phyloP scores from a whole-genome alignment of 2,113 vertebrate genomes.

The Lophochroa leadbeateri region DNA sequence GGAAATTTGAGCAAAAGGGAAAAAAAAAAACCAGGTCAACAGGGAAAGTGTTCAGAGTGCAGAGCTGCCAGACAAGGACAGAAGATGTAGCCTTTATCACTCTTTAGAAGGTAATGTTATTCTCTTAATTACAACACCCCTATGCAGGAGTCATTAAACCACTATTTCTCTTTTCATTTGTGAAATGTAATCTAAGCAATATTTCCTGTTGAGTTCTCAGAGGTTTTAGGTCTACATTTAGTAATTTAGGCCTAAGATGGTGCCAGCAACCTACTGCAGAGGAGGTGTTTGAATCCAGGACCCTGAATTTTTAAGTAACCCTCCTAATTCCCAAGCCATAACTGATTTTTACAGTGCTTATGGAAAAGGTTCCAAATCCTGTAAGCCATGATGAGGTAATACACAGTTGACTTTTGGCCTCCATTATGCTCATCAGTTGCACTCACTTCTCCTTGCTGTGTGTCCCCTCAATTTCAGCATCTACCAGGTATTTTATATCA shows the following conservation, averaged over 20 bases:
- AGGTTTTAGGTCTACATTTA: background rate
- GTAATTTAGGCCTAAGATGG: background rate
- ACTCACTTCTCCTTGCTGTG: background rate
- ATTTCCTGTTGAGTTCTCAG: background rate
- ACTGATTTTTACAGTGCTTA: background rate
- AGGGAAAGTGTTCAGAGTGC: background rate
- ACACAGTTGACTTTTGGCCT: accelerated
- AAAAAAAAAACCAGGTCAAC: background rate
- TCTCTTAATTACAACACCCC: background rate
- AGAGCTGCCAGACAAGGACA: background rate
- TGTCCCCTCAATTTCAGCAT: background rate
- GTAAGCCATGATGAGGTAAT: background rate
- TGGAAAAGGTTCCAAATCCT: background rate
- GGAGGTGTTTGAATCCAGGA: background rate
- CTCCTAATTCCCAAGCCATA: background rate
- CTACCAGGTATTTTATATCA: background rate
- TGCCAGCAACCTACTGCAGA: background rate
- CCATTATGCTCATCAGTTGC: background rate
- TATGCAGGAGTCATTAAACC: background rate
- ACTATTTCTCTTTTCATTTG: background rate
- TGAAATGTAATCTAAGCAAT: background rate
- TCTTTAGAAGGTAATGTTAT: background rate
- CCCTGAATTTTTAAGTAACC: background rate
- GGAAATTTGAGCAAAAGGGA: background rate
- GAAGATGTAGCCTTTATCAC: background rate